A percentile compares a stretch with the other conserved stretches of the same genome.
phyloP scores from a whole-genome alignment of 2,888 invertebrate genomes.

The Hyppa rectilinea region DNA sequence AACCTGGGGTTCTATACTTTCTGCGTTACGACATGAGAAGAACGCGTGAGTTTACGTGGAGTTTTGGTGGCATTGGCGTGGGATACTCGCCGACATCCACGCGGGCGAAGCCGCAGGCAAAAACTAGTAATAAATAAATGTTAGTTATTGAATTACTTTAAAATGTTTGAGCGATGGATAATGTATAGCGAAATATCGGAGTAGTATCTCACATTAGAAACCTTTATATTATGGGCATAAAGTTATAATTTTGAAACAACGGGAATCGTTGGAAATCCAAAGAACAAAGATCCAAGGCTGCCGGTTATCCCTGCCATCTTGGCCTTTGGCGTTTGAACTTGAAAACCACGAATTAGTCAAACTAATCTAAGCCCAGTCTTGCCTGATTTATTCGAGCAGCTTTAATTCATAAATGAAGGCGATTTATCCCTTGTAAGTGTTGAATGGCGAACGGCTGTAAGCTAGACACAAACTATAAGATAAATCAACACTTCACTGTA shows the following conservation, averaged over 20 bases:
- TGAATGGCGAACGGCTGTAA: neutral
- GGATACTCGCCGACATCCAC: too few relatives aligned
- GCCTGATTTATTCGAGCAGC: conserved; percentile 33
- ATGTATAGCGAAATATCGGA: neutral
- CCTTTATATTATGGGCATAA: too few relatives aligned
- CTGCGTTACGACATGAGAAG: too few relatives aligned
- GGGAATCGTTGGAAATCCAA: neutral
- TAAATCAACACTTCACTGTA: neutral
- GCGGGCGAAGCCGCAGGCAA: too few relatives aligned
- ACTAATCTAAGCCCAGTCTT: conserved; percentile 24
- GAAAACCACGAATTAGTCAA: conserved; percentile 30
- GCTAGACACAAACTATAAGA: neutral
- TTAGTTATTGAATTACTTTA: neutral
- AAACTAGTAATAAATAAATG: too few relatives aligned
- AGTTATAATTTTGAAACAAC: neutral
- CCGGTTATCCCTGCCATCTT: too few relatives aligned
- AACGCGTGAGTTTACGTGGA: too few relatives aligned
- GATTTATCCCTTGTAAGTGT: conserved; percentile 21
- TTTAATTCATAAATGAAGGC: conserved; percentile 7
- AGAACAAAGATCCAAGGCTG: too few relatives aligned
- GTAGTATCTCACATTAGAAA: neutral
- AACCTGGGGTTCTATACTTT: too few relatives aligned
- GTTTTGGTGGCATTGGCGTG: too few relatives aligned
- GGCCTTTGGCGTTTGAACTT: conserved; percentile 24
- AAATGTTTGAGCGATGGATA: neutral